Conservation (phyloP, 2,797 vertebrate species). For the Pitangus sulphuratus region DNA sequence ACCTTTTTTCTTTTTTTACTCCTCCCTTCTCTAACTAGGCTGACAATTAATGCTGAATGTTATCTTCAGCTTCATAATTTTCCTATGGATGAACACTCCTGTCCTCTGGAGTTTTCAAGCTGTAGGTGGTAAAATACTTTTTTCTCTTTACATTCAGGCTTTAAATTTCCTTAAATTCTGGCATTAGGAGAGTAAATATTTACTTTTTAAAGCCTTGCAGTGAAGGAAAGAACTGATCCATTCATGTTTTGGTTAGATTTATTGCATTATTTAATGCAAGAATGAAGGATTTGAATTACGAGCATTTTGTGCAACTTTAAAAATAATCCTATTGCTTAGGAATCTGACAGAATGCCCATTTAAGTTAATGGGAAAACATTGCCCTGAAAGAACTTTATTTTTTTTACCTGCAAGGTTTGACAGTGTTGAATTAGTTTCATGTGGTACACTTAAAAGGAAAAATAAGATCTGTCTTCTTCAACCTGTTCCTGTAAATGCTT, state of each 20-base stretch:
- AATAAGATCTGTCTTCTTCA: background rate
- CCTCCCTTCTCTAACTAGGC: slow-evolving; percentile 77
- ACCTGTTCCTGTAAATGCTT: background rate
- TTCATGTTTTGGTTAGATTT: background rate
- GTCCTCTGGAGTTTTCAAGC: slow-evolving; percentile 98
- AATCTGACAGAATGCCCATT: background rate
- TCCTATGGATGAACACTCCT: slow-evolving; percentile 99
- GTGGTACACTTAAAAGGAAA: background rate
- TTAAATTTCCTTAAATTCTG: background rate
- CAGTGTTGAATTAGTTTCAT: background rate
- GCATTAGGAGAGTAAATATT: background rate
- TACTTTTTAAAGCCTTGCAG: background rate
- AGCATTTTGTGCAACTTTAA: background rate
- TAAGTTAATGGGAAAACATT: background rate
- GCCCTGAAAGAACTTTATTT: background rate
- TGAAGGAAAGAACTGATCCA: background rate
- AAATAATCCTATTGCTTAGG: background rate
- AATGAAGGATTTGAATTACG: background rate
- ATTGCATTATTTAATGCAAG: background rate
- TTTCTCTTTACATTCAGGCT: background rate
- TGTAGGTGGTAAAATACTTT: slow-evolving; percentile 85
- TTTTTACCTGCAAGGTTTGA: background rate
- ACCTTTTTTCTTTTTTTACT: background rate
- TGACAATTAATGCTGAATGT: slow-evolving; percentile 99
- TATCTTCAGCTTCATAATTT: slow-evolving; percentile 99